A percentile compares a stretch with the other conserved stretches of the same genome.
These are phyloP conservation scores for Drosophila sordidula DNA, from an alignment of 2,888 invertebrate species.

Conservation along the genomic window DNA sequence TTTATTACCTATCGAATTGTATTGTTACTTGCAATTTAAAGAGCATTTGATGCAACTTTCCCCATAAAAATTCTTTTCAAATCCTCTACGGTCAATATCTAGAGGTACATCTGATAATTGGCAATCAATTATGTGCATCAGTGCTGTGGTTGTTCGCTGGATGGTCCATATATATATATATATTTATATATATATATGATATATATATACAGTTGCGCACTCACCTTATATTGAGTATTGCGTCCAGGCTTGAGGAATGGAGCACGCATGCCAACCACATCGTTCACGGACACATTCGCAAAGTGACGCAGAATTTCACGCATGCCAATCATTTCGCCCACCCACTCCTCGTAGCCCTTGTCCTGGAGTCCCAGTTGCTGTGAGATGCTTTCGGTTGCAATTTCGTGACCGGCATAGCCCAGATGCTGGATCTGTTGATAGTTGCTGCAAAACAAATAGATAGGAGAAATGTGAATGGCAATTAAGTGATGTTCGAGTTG, in stretches of 20 bases:
- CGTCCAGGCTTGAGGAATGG: slow-evolving; percentile 96
- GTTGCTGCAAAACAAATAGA: slow-evolving; percentile 89
- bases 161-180: slow-evolving; percentile 7
- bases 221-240: slow-evolving; percentile 95
- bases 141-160: slow-evolving; percentile 3
- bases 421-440: slow-evolving; percentile 96
- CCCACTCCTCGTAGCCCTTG: slow-evolving; percentile 96
- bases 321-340: slow-evolving; percentile 97
- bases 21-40: too few species aligned
- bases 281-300: slow-evolving; percentile 92
- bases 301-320: slow-evolving; percentile 93
- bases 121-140: slow-evolving; percentile 41
- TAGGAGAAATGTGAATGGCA: slow-evolving; percentile 24
- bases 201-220: slow-evolving; percentile 15
- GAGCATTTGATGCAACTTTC: too few species aligned
- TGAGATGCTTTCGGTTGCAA: slow-evolving; percentile 88
- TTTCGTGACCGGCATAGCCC: slow-evolving; percentile 95
- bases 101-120: slow-evolving; percentile 36
- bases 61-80: not conserved
- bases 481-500: slow-evolving; percentile 25
- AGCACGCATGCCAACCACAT: slow-evolving; percentile 94
- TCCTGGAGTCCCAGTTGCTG: slow-evolving; percentile 94
- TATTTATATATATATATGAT: slow-evolving; percentile 20
- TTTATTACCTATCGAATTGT: too few species aligned
- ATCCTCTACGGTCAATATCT: slow-evolving; percentile 4